phyloP scores from a whole-genome alignment of 35 echinoderm and acorn worm genomes.

The Lytechinus variegatus region DNA sequence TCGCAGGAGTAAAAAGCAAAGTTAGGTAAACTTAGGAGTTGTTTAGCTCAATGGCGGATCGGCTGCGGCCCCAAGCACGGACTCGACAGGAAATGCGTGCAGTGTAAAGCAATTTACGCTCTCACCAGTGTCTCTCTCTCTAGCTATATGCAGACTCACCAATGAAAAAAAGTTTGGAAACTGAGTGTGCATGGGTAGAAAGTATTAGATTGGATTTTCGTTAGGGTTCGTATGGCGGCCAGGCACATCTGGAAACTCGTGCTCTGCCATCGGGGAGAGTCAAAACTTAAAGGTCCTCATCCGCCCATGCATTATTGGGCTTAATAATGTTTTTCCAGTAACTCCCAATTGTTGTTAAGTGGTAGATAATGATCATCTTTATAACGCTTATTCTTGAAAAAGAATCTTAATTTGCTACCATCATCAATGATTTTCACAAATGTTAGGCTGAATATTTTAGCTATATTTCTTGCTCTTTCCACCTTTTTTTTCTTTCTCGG shows the following conservation, averaged over 20 bases:
- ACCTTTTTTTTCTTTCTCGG: no score
- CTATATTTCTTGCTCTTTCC: no score
- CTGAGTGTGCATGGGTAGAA: conserved; percentile 19
- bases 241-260: conserved; percentile 28
- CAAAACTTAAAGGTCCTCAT: conserved; percentile 15
- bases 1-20: conserved; percentile 20
- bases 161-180: conserved; percentile 29
- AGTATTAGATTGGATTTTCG: conserved; percentile 39
- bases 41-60: conserved; percentile 20
- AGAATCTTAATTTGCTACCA: no score
- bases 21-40: neutral
- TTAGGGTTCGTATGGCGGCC: conserved; percentile 34
- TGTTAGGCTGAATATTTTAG: no score
- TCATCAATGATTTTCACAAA: no score
- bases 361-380: no score
- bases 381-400: no score
- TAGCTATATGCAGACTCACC: neutral
- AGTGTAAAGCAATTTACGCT: conserved; percentile 45
- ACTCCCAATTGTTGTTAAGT: no score
- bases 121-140: neutral
- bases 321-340: neutral
- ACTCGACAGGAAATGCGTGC: conserved; percentile 36
- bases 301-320: neutral
- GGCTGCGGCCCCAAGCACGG: conserved; percentile 21
- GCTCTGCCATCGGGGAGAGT: neutral